phyloP scores from a whole-genome alignment of 2,113 vertebrate genomes.

The Orycteropus afer region DNA sequence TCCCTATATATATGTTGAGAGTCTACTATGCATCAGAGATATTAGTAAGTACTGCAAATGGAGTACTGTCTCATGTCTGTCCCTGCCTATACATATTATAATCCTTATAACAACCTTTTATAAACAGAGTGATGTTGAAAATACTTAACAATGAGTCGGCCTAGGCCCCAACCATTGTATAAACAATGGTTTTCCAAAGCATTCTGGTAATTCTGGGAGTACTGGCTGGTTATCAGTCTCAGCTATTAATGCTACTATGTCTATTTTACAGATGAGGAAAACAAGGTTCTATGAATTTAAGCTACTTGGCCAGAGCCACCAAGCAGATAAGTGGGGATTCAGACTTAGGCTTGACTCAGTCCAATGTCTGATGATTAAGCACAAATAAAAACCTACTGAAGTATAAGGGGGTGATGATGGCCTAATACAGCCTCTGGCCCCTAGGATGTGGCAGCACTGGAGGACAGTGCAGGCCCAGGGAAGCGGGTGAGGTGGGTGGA shows the following conservation, averaged over 20 bases:
- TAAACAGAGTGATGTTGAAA: not conserved
- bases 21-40: not conserved
- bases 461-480: not conserved
- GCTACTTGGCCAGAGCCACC: not conserved
- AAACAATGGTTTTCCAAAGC: not conserved
- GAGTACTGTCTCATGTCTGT: accelerated
- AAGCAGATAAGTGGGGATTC: not conserved
- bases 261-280: not conserved
- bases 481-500: not conserved
- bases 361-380: not conserved
- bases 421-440: not conserved
- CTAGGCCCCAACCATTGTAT: accelerated
- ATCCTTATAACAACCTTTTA: too few species aligned
- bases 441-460: not conserved
- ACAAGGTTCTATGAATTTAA: not conserved
- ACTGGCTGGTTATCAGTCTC: not conserved
- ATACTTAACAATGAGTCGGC: not conserved
- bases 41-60: not conserved
- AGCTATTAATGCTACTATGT: not conserved
- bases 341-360: not conserved
- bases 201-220: not conserved
- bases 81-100: not conserved
- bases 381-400: not conserved
- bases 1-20: accelerated
- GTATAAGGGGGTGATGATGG: not conserved